These are phyloP conservation scores for Myrmecobius fasciatus DNA, from an alignment of 2,113 vertebrate species.

Conservation along the genomic window DNA sequence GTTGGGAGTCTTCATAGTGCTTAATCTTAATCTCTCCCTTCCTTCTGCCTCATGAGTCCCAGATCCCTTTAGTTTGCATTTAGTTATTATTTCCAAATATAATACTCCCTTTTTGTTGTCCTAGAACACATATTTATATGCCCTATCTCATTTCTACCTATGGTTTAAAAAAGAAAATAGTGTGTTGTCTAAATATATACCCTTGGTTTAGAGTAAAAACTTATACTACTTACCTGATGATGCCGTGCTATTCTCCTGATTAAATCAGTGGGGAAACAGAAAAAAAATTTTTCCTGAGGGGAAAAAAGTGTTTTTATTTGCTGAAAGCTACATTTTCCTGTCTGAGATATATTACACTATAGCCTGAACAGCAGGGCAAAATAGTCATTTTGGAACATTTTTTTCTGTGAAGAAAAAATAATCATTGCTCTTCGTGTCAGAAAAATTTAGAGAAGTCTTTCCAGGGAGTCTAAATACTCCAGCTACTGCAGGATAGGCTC, in stretches of 20 bases:
- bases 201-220: not conserved
- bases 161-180: not conserved
- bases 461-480: not conserved
- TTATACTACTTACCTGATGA: not conserved
- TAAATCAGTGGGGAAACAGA: not conserved
- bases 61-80: not conserved
- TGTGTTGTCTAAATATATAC: not conserved
- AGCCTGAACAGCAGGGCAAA: not conserved
- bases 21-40: not conserved
- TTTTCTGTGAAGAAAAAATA: not conserved
- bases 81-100: not conserved
- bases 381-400: not conserved
- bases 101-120: not conserved
- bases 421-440: not conserved
- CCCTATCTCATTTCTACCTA: not conserved
- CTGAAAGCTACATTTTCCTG: not conserved
- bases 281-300: not conserved
- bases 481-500: not conserved
- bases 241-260: not conserved
- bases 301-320: not conserved
- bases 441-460: not conserved
- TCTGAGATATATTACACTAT: not conserved
- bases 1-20: not conserved
- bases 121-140: not conserved
- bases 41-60: not conserved